These are phyloP conservation scores for Willowsia nigromaculata DNA, from an alignment of 2,888 invertebrate species.

Conservation along the genomic window DNA sequence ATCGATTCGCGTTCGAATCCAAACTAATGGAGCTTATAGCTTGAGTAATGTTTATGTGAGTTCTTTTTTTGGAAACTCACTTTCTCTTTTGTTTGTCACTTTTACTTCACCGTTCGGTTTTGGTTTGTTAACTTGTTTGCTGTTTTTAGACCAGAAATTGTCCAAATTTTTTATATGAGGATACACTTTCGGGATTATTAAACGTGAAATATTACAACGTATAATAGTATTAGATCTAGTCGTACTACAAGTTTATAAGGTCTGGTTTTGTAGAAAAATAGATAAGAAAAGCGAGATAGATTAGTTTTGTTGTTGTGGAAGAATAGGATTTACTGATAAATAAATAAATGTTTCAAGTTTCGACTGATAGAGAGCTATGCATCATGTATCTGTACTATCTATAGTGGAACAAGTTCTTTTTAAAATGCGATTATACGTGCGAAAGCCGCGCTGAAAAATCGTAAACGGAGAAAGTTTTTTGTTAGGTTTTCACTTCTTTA, in stretches of 20 bases:
- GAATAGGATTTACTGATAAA: constrained; percentile 28
- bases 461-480: not conserved
- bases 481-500: not conserved
- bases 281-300: constrained; percentile 12
- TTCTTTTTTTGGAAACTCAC: not conserved
- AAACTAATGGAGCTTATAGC: constrained; percentile 52
- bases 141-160: not conserved
- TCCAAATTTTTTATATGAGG: not conserved
- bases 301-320: constrained; percentile 36
- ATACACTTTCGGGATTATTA: not conserved
- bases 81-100: constrained; percentile 21
- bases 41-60: constrained; percentile 46
- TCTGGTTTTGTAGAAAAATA: constrained; percentile 35
- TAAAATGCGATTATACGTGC: not conserved
- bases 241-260: not conserved
- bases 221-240: not conserved
- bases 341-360: not conserved
- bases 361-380: not conserved
- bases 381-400: too few species aligned
- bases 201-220: constrained; percentile 21
- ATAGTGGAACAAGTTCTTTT: not conserved
- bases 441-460: constrained; percentile 3
- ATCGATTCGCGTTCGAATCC: constrained; percentile 50
- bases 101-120: constrained; percentile 4
- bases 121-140: not conserved